A percentile compares a stretch with the other conserved stretches of the same genome.
Conservation (phyloP, 1,140 invertebrate species). For the Wiebesia pumilae region DNA sequence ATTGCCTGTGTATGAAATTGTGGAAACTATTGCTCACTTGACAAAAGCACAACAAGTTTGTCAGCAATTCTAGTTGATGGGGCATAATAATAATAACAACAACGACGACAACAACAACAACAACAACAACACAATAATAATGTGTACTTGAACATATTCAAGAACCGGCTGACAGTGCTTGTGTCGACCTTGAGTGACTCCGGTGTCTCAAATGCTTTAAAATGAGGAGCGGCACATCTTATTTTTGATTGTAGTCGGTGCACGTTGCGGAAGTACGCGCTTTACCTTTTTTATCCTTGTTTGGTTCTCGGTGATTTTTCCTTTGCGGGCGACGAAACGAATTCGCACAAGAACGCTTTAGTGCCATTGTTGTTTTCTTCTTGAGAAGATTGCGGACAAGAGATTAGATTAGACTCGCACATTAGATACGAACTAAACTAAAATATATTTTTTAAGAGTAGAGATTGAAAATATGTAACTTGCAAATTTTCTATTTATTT, state of each 20-base stretch:
- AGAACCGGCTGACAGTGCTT: background rate
- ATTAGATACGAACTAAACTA: constrained; percentile 2
- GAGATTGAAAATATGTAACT: background rate
- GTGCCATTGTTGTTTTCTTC: background rate
- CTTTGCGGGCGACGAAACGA: background rate
- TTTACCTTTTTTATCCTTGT: constrained; percentile 1
- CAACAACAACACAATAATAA: no score
- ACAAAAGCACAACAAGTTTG: background rate
- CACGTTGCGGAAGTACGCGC: constrained; percentile 11
- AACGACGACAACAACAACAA: no score
- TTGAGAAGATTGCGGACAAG: background rate
- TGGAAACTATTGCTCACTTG: no score
- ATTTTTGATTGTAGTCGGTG: background rate
- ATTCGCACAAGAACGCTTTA: background rate
- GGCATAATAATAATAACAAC: background rate
- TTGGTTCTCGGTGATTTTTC: background rate
- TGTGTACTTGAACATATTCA: background rate
- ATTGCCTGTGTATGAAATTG: background rate
- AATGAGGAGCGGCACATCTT: constrained; percentile 23
- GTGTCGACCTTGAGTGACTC: background rate
- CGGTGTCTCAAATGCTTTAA: background rate
- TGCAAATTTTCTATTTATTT: background rate
- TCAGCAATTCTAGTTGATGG: background rate
- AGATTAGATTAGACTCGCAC: background rate
- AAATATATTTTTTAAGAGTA: background rate